These are phyloP conservation scores for Pipa parva DNA, from an alignment of 2,113 vertebrate species.

Conservation along the genomic window DNA sequence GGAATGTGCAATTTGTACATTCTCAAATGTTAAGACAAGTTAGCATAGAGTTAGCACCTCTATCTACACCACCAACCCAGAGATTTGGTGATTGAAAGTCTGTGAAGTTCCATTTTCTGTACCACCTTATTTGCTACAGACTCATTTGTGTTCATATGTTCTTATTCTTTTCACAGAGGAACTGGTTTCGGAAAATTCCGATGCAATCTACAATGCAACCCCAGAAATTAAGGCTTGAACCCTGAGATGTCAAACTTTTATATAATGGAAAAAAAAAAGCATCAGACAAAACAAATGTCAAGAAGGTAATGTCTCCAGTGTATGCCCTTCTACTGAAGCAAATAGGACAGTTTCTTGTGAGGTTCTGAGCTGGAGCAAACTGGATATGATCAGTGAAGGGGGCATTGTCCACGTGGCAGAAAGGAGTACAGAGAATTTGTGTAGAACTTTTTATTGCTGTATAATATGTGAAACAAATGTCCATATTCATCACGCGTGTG, in stretches of 20 bases:
- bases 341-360: neutral
- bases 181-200: conserved; percentile 84
- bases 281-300: conserved; percentile 1
- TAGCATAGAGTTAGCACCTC: too few relatives aligned
- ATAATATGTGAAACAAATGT: neutral
- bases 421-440: neutral
- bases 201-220: conserved; percentile 76
- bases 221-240: conserved; percentile 91
- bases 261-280: neutral
- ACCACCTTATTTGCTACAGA: too few relatives aligned
- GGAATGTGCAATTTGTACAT: too few relatives aligned
- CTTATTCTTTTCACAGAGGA: conserved; percentile 73
- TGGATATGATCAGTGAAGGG: neutral
- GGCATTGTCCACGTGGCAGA: neutral
- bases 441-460: neutral
- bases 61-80: too few relatives aligned
- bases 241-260: too few relatives aligned
- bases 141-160: too few relatives aligned
- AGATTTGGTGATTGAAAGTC: too few relatives aligned
- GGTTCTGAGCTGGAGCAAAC: neutral
- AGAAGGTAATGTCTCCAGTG: neutral
- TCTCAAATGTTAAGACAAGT: too few relatives aligned
- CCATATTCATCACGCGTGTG: neutral
- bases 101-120: too few relatives aligned
- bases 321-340: neutral